Evolutionary conservation across 2,888 invertebrate species (phyloP).

Genomic region (Rhyacophila evoluta): DNA sequence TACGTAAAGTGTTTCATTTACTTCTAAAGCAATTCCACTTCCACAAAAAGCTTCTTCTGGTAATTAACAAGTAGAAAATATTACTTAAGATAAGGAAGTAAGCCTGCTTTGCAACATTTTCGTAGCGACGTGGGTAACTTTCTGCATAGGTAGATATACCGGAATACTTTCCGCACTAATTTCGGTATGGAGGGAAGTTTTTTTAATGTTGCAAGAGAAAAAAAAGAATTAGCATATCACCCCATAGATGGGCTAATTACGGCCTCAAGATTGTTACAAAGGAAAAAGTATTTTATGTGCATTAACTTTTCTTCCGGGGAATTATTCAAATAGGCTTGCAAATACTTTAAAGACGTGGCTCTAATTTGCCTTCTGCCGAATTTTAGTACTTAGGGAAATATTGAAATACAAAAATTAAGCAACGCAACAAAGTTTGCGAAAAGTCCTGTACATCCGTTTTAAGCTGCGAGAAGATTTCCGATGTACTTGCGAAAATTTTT

Average conservation of each 20-base stretch:
- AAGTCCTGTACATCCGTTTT: neutral
- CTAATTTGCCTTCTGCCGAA: slow-evolving; percentile 30
- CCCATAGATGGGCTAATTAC: slow-evolving; percentile 54
- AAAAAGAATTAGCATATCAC: slow-evolving; percentile 55
- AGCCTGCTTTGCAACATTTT: slow-evolving; percentile 39
- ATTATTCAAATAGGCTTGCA: slow-evolving; percentile 53
- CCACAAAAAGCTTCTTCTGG: slow-evolving; percentile 50
- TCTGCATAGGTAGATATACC: slow-evolving; percentile 36
- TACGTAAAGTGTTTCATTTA: slow-evolving; percentile 13
- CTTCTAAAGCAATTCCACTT: slow-evolving; percentile 48
- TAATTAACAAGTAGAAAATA: slow-evolving; percentile 53
- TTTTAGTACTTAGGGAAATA: slow-evolving; percentile 11
- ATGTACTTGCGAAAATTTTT: neutral
- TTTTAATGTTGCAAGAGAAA: slow-evolving; percentile 35
- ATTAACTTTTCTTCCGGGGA: slow-evolving; percentile 53
- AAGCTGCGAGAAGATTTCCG: neutral
- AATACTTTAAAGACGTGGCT: slow-evolving; percentile 35
- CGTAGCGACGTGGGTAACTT: slow-evolving; percentile 42
- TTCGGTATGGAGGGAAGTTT: slow-evolving; percentile 53
- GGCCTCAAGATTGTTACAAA: slow-evolving; percentile 46
- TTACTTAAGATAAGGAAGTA: slow-evolving; percentile 52
- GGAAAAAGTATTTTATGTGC: slow-evolving; percentile 54
- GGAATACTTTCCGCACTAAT: slow-evolving; percentile 42
- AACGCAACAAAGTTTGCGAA: neutral
- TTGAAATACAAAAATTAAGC: slow-evolving; percentile 26